Conservation (phyloP, 2,113 vertebrate species). For the Tachysurus vachellii region DNA sequence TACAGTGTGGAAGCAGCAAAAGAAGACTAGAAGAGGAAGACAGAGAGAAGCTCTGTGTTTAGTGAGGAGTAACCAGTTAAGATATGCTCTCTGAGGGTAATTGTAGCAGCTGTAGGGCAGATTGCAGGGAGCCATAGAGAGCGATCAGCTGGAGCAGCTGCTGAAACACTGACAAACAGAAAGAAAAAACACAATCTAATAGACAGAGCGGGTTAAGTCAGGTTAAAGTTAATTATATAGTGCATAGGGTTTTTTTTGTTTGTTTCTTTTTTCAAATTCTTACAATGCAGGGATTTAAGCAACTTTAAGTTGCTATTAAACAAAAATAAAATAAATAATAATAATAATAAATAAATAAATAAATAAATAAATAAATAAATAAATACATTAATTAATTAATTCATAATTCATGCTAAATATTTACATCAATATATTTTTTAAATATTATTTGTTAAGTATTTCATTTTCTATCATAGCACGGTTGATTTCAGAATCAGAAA, state of each 20-base stretch:
- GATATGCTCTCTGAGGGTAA: conserved; percentile 39
- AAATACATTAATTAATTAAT: no score
- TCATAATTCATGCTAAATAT: neutral
- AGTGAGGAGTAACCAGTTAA: conserved; percentile 25
- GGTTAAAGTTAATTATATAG: neutral
- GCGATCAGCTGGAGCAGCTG: conserved; percentile 51
- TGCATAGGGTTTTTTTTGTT: no score
- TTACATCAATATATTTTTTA: neutral
- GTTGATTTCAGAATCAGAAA: neutral
- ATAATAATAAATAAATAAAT: neutral
- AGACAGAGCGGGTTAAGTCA: conserved; percentile 1
- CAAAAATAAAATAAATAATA: neutral
- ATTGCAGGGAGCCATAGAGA: conserved; percentile 39
- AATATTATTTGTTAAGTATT: neutral
- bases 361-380: no score
- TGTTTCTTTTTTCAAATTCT: neutral
- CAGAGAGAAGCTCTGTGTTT: conserved; percentile 29
- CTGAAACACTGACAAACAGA: neutral
- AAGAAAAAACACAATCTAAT: conserved; percentile 8
- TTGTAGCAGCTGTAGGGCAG: conserved; percentile 54
- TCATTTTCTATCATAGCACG: neutral
- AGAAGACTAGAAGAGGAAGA: conserved; percentile 1
- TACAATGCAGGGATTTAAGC: neutral
- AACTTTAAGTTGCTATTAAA: neutral
- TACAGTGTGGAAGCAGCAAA: conserved; percentile 1